A percentile compares a stretch with the other conserved stretches of the same genome.
phyloP scores from a whole-genome alignment of 37 sponge, comb jelly and placozoan species.

The Eunapius fragilis region DNA sequence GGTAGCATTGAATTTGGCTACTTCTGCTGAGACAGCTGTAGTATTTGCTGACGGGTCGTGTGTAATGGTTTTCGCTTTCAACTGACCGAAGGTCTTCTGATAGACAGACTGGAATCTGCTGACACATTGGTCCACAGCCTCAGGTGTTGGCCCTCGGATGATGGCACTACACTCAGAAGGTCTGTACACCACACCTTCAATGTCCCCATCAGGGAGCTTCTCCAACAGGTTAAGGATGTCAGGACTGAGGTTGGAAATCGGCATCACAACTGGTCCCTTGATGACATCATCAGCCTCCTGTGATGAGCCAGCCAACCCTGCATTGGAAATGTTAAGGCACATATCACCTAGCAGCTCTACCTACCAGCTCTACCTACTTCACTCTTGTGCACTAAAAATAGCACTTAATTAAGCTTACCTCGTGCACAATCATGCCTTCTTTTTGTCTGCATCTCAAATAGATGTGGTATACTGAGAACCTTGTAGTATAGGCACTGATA shows the following conservation, averaged over 20 bases:
- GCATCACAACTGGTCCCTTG: neutral
- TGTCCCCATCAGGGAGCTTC: slow-evolving; percentile 26
- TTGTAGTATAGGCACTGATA: too few relatives aligned
- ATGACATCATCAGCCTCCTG: neutral
- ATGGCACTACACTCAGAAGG: neutral
- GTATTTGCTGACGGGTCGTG: neutral
- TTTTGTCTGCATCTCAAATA: too few relatives aligned
- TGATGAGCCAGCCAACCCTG: too few relatives aligned
- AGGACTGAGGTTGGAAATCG: slow-evolving; percentile 1
- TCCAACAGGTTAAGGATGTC: slow-evolving; percentile 11
- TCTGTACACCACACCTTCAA: slow-evolving; percentile 12
- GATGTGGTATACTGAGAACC: too few relatives aligned
- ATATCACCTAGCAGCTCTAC: too few relatives aligned
- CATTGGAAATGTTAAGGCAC: too few relatives aligned
- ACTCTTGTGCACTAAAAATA: too few relatives aligned
- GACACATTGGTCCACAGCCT: slow-evolving; percentile 3
- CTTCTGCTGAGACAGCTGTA: neutral
- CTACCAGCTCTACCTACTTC: too few relatives aligned
- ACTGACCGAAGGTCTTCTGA: neutral
- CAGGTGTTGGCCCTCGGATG: neutral
- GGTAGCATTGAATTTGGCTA: neutral
- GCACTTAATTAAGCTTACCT: too few relatives aligned
- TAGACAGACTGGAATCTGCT: slow-evolving; percentile 19
- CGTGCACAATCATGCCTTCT: too few relatives aligned
- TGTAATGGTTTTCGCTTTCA: neutral